Conservation (phyloP, 2,888 invertebrate species). For the Drosophila parthenogenetica region DNA sequence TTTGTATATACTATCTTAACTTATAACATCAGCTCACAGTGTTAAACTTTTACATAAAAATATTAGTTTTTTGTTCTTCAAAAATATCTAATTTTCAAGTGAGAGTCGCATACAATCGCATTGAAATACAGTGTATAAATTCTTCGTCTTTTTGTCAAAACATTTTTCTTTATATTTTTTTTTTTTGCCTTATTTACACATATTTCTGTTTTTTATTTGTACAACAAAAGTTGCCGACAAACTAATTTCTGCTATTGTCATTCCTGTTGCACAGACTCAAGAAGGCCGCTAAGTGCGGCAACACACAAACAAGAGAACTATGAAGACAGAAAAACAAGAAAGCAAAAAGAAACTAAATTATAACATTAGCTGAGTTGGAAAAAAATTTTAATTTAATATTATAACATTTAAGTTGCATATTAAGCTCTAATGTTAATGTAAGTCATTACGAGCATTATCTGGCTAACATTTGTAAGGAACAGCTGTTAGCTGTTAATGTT, state of each 20-base stretch:
- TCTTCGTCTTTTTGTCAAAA: not conserved
- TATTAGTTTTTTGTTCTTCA: too few species aligned
- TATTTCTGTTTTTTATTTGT: conserved; percentile 8
- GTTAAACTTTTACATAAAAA: too few species aligned
- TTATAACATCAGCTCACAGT: too few species aligned
- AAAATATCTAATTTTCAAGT: too few species aligned
- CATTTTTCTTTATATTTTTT: not conserved
- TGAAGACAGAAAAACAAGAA: conserved; percentile 1
- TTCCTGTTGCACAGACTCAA: conserved; percentile 1
- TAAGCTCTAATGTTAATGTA: not conserved
- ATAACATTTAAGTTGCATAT: not conserved
- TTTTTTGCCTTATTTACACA: not conserved
- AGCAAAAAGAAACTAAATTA: not conserved
- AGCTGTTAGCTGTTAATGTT: conserved; percentile 5
- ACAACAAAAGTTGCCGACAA: conserved; percentile 41
- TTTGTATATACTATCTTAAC: too few species aligned
- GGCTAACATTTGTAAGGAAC: not conserved
- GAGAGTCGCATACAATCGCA: too few species aligned
- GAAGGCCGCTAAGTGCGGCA: conserved; percentile 42
- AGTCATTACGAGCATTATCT: not conserved
- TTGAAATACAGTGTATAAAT: not conserved
- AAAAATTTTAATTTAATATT: conserved; percentile 19
- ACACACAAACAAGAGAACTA: not conserved
- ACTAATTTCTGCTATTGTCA: conserved; percentile 26
- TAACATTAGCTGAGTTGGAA: not conserved